phyloP scores from a whole-genome alignment of 2,797 vertebrate species.

The Aphelocoma californica region DNA sequence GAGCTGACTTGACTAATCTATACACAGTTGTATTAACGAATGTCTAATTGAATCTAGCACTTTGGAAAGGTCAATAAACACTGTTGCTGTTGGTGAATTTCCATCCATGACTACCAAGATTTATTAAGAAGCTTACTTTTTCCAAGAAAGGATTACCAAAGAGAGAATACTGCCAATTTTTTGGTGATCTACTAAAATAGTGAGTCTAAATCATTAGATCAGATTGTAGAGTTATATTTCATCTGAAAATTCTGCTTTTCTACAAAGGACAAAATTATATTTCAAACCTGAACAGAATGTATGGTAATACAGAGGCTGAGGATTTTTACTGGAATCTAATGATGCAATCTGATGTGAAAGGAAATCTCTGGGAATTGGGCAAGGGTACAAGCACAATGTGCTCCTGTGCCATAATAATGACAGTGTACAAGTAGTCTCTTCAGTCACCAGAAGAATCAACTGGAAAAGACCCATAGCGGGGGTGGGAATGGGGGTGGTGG shows the following conservation, averaged over 20 bases:
- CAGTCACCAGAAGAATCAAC: neutral
- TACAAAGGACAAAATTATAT: neutral
- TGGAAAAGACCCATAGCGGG: neutral
- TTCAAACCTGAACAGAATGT: neutral
- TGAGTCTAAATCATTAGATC: constrained; percentile 22
- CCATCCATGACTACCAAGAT: constrained; percentile 26
- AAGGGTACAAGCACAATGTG: neutral
- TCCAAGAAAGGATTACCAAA: constrained; percentile 54
- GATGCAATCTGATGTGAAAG: neutral
- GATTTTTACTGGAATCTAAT: neutral
- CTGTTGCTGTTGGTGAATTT: constrained; percentile 36
- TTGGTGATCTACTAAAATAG: constrained; percentile 30
- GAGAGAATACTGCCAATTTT: constrained; percentile 3
- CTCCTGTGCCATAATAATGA: neutral
- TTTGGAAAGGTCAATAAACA: constrained; percentile 53
- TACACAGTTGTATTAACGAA: constrained; percentile 24
- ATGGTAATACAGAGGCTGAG: neutral
- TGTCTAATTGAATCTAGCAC: constrained; percentile 54
- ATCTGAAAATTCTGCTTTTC: constrained; percentile 10
- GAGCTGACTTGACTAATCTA: constrained; percentile 21
- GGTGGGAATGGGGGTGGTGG: too few relatives aligned
- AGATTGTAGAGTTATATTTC: constrained; percentile 1
- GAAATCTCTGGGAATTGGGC: neutral
- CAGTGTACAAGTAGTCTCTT: neutral
- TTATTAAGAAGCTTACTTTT: constrained; percentile 64